A percentile compares a stretch with the other conserved stretches of the same genome.
phyloP scores from a whole-genome alignment of 2,113 vertebrate genomes.

The Bostrychus sinensis region DNA sequence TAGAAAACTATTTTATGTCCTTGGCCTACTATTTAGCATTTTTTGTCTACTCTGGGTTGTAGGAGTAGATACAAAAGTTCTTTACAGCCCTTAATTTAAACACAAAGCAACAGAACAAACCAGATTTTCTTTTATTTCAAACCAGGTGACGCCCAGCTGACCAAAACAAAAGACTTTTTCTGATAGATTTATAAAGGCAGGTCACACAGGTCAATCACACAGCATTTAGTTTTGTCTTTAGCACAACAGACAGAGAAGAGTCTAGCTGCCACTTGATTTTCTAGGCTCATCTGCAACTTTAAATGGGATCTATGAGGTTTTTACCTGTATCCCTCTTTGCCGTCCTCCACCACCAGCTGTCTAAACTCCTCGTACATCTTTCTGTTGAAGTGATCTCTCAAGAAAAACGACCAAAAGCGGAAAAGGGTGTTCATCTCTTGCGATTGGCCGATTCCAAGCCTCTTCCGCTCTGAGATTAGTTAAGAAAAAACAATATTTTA shows the following conservation, averaged over 20 bases:
- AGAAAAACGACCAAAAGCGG: conserved; percentile 99
- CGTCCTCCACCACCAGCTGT: conserved; percentile 94
- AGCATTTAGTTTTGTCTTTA: too few species aligned
- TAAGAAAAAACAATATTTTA: not conserved
- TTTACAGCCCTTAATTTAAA: not conserved
- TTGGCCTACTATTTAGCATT: too few species aligned
- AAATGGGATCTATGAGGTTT: not conserved
- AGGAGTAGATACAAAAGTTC: too few species aligned
- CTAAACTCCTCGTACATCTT: conserved; percentile 99
- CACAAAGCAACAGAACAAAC: not conserved
- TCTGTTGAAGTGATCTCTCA: conserved; percentile 98
- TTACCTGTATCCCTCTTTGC: conserved; percentile 96
- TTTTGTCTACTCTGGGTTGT: too few species aligned
- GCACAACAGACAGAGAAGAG: not conserved
- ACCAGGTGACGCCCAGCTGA: too few species aligned
- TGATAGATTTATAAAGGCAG: not conserved
- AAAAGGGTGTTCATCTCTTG: conserved; percentile 99
- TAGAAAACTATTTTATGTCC: not conserved
- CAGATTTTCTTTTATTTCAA: too few species aligned
- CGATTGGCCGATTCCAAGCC: conserved; percentile 96
- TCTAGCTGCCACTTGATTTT: not conserved
- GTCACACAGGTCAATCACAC: not conserved
- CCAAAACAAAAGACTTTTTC: too few species aligned
- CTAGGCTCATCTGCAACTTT: not conserved
- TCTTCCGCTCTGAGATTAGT: conserved; percentile 87